These are phyloP conservation scores for Limnephilus lunatus DNA, from an alignment of 2,888 invertebrate species.

Conservation along the genomic window DNA sequence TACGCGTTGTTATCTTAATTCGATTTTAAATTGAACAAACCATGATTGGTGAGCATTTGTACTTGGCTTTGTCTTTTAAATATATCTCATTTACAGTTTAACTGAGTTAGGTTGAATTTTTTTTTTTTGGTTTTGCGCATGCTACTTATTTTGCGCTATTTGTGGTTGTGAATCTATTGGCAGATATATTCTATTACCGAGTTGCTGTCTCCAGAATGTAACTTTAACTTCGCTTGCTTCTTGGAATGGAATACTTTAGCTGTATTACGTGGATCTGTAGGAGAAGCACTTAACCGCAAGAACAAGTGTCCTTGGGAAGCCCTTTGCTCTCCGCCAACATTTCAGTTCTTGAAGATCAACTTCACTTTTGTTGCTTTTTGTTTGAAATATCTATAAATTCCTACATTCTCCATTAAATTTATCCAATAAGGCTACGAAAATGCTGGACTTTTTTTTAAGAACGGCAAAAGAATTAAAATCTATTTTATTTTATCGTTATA, in stretches of 20 bases:
- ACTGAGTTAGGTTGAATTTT: too few relatives aligned
- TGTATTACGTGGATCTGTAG: not conserved
- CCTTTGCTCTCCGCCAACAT: not conserved
- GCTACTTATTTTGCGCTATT: too few relatives aligned
- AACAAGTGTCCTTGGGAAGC: not conserved
- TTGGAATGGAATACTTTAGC: not conserved
- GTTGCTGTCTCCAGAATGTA: not conserved
- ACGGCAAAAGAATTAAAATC: not conserved
- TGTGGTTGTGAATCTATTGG: too few relatives aligned
- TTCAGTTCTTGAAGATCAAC: not conserved
- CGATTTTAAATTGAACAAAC: too few relatives aligned
- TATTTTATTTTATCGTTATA: not conserved
- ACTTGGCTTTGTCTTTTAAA: too few relatives aligned
- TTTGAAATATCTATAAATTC: not conserved
- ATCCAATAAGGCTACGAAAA: not conserved
- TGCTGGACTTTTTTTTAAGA: not conserved
- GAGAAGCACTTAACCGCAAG: not conserved
- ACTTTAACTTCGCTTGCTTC: not conserved
- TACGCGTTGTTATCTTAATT: too few relatives aligned
- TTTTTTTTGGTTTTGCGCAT: too few relatives aligned
- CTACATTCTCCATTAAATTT: not conserved
- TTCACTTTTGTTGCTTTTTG: not conserved
- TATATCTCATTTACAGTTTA: too few relatives aligned
- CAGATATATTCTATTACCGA: not conserved
- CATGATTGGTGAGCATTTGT: too few relatives aligned